Conservation (phyloP, 2,888 invertebrate genomes). For the Epirrita christyi region DNA sequence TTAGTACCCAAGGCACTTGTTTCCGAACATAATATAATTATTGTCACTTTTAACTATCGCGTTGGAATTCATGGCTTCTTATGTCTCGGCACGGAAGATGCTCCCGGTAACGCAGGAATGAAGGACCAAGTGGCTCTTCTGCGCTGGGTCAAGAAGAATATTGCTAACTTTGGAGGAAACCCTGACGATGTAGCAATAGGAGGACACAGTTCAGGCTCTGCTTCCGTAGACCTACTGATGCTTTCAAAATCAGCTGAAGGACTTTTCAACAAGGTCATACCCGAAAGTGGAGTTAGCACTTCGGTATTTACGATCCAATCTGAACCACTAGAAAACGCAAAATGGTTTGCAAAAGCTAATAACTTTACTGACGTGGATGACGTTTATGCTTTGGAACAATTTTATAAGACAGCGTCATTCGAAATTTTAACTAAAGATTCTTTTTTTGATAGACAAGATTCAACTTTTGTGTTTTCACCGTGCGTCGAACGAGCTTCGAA, state of each 20-base stretch:
- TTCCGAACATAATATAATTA: slow-evolving; percentile 48
- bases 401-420: slow-evolving; percentile 53
- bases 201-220: slow-evolving; percentile 62
- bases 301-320: slow-evolving; percentile 50
- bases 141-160: slow-evolving; percentile 60
- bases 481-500: slow-evolving; percentile 42
- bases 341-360: slow-evolving; percentile 49
- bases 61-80: slow-evolving; percentile 59
- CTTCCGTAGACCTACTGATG: slow-evolving; percentile 56
- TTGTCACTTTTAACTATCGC: slow-evolving; percentile 62
- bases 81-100: slow-evolving; percentile 60
- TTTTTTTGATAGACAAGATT: slow-evolving; percentile 23
- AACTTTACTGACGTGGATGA: slow-evolving; percentile 51
- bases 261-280: slow-evolving; percentile 59
- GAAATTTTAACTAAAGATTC: slow-evolving; percentile 40
- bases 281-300: slow-evolving; percentile 55
- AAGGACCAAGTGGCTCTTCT: slow-evolving; percentile 66
- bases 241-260: slow-evolving; percentile 56
- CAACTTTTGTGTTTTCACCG: slow-evolving; percentile 41
- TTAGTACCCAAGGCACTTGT: slow-evolving; percentile 47
- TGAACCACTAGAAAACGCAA: slow-evolving; percentile 57
- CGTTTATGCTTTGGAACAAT: slow-evolving; percentile 53
- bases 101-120: slow-evolving; percentile 68
- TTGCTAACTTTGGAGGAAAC: slow-evolving; percentile 62
- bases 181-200: slow-evolving; percentile 61